phyloP scores from a whole-genome alignment of 2,113 vertebrate species.

The Myxocyprinus asiaticus region DNA sequence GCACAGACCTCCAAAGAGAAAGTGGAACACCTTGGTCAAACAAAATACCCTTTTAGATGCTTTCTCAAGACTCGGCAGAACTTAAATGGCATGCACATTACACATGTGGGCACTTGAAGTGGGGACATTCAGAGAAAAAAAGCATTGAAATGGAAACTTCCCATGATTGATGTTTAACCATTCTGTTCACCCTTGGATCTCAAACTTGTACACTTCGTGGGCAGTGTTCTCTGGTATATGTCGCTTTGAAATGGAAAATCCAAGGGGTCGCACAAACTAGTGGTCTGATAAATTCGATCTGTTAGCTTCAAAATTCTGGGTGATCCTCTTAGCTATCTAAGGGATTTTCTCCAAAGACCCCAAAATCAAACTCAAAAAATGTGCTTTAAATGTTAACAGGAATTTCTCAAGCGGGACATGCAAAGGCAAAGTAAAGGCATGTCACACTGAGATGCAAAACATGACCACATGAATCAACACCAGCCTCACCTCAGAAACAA shows the following conservation, averaged over 20 bases:
- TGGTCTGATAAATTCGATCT: no score
- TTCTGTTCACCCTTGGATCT: not conserved
- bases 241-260: no score
- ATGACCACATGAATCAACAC: slow-evolving; percentile 10
- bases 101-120: not conserved
- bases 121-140: not conserved
- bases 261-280: no score
- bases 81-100: not conserved
- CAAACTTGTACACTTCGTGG: not conserved
- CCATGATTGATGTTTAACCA: not conserved
- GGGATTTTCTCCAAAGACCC: not conserved
- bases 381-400: not conserved
- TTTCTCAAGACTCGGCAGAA: not conserved
- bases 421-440: not conserved
- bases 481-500: no score
- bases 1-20: no score
- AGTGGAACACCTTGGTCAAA: not conserved
- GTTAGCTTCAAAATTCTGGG: no score
- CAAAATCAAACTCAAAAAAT: slow-evolving; percentile 6
- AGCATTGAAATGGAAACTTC: not conserved
- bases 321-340: not conserved
- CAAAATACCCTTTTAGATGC: not conserved
- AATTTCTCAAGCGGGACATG: not conserved
- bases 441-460: not conserved
- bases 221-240: no score